A percentile compares a stretch with the other conserved stretches of the same genome.
Evolutionary conservation across 2,888 invertebrate species (phyloP).

Genomic region (Parnassius smintheus): DNA sequence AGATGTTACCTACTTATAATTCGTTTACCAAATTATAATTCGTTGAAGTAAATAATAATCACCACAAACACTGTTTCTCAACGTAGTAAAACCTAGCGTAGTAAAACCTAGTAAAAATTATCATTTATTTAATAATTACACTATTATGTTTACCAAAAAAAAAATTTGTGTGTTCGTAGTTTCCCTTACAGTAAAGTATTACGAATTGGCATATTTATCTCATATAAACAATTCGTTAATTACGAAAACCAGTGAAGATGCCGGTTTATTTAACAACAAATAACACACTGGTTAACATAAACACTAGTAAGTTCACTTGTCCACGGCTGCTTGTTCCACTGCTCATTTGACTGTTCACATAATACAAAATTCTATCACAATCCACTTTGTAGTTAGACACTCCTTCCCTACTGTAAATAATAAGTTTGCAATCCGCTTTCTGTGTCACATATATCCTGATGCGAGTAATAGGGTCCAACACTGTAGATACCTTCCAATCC

Average conservation of each 20-base stretch:
- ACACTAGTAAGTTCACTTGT: conserved; percentile 7
- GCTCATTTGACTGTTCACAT: conserved; percentile 56
- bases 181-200: not conserved
- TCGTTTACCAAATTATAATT: too few relatives aligned
- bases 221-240: not conserved
- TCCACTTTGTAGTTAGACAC: conserved; percentile 62
- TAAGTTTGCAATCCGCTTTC: conserved; percentile 59
- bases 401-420: conserved; percentile 68
- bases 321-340: conserved; percentile 32
- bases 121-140: too few relatives aligned
- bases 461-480: conserved; percentile 59
- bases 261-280: conserved; percentile 6
- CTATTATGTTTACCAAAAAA: too few relatives aligned
- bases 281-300: conserved; percentile 11
- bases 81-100: too few relatives aligned
- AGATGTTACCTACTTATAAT: too few relatives aligned
- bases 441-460: conserved; percentile 63
- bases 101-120: too few relatives aligned
- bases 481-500: conserved; percentile 62
- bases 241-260: not conserved
- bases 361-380: conserved; percentile 63
- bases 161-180: too few relatives aligned
- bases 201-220: not conserved
- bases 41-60: too few relatives aligned
- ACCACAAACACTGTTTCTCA: too few relatives aligned